These are phyloP conservation scores for Illadopsis cleaveri DNA, from an alignment of 2,113 vertebrate species.

Conservation along the genomic window DNA sequence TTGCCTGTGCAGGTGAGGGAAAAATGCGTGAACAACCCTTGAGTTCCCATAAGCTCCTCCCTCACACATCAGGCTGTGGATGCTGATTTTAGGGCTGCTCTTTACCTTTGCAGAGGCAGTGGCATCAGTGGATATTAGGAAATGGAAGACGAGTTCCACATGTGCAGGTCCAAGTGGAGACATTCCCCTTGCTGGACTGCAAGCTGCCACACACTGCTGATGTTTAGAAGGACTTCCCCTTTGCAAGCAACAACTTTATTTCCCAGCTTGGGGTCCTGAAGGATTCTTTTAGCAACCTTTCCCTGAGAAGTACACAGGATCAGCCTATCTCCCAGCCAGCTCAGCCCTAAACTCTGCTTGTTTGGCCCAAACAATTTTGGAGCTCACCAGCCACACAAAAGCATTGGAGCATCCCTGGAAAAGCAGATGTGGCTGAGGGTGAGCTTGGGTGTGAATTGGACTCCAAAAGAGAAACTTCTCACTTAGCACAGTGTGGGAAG, in stretches of 20 bases:
- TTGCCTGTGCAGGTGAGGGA: not conserved
- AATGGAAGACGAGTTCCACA: not conserved
- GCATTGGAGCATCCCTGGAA: not conserved
- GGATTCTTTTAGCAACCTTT: not conserved
- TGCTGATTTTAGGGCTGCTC: not conserved
- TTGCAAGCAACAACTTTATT: not conserved
- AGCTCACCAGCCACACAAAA: not conserved
- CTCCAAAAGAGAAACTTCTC: not conserved
- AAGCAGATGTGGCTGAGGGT: not conserved
- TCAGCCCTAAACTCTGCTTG: not conserved
- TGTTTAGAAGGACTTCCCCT: not conserved
- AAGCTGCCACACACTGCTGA: not conserved
- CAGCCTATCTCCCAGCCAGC: not conserved
- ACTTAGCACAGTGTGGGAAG: not conserved
- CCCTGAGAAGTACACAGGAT: not conserved
- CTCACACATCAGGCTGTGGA: fast-evolving
- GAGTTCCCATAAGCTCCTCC: not conserved
- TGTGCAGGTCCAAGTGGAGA: not conserved
- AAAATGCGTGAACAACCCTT: not conserved
- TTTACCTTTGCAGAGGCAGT: not conserved
- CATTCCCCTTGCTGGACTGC: not conserved
- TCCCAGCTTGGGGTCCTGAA: not conserved
- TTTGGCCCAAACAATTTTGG: not conserved
- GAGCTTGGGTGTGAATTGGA: not conserved
- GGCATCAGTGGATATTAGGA: not conserved